Base-by-base conservation (phyloP, 2,888 invertebrate genomes). In the Tinea semifulvella region DNA sequence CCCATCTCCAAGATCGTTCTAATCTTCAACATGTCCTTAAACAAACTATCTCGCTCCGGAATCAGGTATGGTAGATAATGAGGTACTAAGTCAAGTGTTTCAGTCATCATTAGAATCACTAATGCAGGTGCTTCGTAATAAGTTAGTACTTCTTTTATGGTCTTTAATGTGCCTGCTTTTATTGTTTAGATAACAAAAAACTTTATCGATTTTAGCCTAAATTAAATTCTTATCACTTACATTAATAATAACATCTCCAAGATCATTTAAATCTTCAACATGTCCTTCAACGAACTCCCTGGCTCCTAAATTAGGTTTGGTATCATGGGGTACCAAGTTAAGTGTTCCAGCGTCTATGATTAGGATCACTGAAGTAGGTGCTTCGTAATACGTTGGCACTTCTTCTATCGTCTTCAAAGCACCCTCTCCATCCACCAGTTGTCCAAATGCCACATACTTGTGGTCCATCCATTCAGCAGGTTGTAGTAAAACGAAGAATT, bases 401-500 rank as follows among this genome's bases (percentile, higher is more conserved):
- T 66, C 58, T 65, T 90, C 89, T 27, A 91, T 85, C 50, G 65
- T 67, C 46, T 77, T 65, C 27, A 91, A 65, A 10, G 86, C 83
- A 38, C 79, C 65, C 46, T 84, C 85, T 1, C 90, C 90, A 52
- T 88, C 87, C 25, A 90, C 72, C 2, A 90, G 69, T 66, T 88
- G 87, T 1, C 89, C 91, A 60, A 91, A 90, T 1, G 89, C 90
- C 3, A 91, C 90, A 57, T 88, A 89, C 67, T 82, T 85, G 47
- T 76, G 69, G 52, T 86, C 83, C 89, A 91, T 89, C 90, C 90
- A 91, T 2, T 81, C 68, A 3, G 85, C 79, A 3, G 88, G 83
- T 63, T 86, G 85, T 11, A 90, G 68, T 10, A 87, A 77, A 11
- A 91, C 76, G 57, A 86, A 86, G 61, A 90, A 90, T 65, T 90